phyloP scores from a whole-genome alignment of 2,113 vertebrate species.

The Paracanthobrama guichenoti region DNA sequence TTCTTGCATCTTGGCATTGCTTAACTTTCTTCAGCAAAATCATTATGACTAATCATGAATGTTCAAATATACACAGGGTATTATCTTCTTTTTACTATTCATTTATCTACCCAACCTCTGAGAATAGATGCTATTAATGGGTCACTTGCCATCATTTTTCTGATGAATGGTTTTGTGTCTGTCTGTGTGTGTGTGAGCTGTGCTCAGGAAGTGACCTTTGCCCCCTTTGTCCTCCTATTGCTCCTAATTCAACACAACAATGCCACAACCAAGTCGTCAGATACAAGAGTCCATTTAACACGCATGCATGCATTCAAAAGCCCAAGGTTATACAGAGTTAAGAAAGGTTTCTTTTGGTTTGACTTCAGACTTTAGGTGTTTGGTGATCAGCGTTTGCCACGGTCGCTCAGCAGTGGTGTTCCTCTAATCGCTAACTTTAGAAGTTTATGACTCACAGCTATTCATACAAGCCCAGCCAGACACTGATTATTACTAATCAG shows the following conservation, averaged over 20 bases:
- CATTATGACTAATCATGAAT: not conserved
- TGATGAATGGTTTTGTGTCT: not conserved
- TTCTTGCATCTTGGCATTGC: not conserved
- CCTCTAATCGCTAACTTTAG: constrained; percentile 38
- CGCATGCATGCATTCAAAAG: not conserved
- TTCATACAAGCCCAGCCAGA: constrained; percentile 43
- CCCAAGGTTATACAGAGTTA: not conserved
- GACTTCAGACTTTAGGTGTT: constrained; percentile 17
- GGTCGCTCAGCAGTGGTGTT: constrained; percentile 14
- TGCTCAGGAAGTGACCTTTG: constrained; percentile 53
- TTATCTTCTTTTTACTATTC: not conserved
- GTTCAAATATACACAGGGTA: not conserved
- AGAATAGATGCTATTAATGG: constrained; percentile 1
- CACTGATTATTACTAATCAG: constrained; percentile 47
- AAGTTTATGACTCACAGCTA: constrained; percentile 41
- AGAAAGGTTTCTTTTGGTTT: not conserved
- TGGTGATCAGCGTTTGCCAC: not conserved
- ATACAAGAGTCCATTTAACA: constrained; percentile 6
- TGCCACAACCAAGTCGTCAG: constrained; percentile 12
- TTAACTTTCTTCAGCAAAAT: not conserved
- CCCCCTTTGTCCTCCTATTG: constrained; percentile 22
- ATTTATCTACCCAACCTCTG: not conserved
- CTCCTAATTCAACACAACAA: constrained; percentile 45
- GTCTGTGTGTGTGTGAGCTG: constrained; percentile 12
- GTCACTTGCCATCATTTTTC: not conserved